Conservation (phyloP, 2,888 invertebrate species). For the Elysia crispata region DNA sequence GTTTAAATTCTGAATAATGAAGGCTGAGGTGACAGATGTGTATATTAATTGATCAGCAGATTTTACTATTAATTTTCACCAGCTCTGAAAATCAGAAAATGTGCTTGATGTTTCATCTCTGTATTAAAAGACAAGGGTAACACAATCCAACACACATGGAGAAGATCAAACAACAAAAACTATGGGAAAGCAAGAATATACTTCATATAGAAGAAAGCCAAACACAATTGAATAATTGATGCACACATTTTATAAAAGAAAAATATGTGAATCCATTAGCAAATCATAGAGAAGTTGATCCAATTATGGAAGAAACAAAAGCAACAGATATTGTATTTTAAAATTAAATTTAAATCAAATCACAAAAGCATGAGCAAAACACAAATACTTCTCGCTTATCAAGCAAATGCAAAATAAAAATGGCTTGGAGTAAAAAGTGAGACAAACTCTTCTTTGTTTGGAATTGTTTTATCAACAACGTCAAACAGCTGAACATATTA, state of each 20-base stretch:
- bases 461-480: neutral
- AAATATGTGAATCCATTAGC: conserved; percentile 9
- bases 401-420: neutral
- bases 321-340: neutral
- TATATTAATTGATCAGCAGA: too few species aligned
- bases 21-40: too few species aligned
- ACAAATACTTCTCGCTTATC: too few species aligned
- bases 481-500: neutral
- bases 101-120: too few species aligned
- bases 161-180: too few species aligned
- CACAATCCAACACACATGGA: too few species aligned
- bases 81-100: too few species aligned
- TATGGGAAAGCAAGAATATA: too few species aligned
- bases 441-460: conserved; percentile 42
- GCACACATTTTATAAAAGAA: conserved; percentile 34
- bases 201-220: conserved; percentile 16
- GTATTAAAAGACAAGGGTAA: conserved; percentile 24
- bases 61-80: too few species aligned
- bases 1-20: too few species aligned
- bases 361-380: too few species aligned
- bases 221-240: conserved; percentile 42
- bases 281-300: conserved; percentile 3
- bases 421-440: conserved; percentile 6
- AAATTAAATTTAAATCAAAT: too few species aligned
- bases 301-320: neutral